Conservation (phyloP, 2,797 vertebrate species). For the Phrynocephalus guinanensis region DNA sequence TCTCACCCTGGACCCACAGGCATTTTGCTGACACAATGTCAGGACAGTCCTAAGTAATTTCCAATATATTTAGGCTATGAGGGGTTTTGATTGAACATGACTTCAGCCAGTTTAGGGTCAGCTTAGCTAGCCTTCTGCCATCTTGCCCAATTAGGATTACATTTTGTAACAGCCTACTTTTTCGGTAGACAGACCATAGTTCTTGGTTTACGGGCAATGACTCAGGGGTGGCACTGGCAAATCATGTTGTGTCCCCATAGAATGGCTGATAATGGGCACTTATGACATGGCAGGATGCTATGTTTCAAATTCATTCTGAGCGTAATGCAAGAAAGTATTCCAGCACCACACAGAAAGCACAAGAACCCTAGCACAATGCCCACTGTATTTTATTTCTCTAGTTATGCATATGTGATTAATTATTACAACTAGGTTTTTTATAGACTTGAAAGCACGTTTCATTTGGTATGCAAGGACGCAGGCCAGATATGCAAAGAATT, state of each 20-base stretch:
- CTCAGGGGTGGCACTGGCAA: too few species aligned
- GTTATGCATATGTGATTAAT: constrained; percentile 19
- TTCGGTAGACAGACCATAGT: too few species aligned
- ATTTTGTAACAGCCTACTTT: background rate
- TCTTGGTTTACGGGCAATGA: background rate
- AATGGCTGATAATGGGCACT: background rate
- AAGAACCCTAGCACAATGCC: background rate
- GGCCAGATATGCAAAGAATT: constrained; percentile 11
- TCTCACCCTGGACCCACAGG: too few species aligned
- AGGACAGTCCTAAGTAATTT: too few species aligned
- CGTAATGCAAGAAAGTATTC: constrained; percentile 7
- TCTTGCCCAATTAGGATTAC: too few species aligned
- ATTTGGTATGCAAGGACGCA: constrained; percentile 29
- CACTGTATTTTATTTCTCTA: background rate
- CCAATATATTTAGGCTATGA: too few species aligned
- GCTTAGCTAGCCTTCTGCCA: too few species aligned
- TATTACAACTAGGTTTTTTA: constrained; percentile 17
- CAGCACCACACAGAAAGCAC: background rate
- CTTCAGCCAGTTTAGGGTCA: too few species aligned
- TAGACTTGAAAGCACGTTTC: constrained; percentile 8
- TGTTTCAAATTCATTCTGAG: background rate
- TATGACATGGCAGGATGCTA: background rate
- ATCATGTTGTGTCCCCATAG: background rate
- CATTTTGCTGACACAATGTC: too few species aligned
- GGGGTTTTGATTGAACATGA: too few species aligned